These are phyloP conservation scores for Merodon equestris DNA, from an alignment of 2,888 invertebrate genomes.

Conservation along the genomic window DNA sequence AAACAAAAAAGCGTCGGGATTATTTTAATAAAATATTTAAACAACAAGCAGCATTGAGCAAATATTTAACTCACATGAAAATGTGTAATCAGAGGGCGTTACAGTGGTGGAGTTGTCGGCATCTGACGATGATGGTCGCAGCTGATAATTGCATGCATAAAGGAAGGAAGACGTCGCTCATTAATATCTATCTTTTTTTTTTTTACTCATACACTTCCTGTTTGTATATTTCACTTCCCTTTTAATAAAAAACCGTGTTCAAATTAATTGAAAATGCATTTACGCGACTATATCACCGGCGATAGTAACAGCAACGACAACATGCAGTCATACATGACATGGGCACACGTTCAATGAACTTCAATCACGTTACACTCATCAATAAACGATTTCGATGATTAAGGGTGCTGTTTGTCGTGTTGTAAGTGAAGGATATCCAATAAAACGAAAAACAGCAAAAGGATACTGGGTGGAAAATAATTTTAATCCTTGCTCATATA, in stretches of 20 bases:
- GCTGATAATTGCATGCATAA: neutral
- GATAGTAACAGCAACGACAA: no score
- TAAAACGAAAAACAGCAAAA: no score
- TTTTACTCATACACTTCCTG: no score
- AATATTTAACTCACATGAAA: constrained; percentile 14
- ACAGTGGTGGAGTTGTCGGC: no score
- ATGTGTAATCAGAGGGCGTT: constrained; percentile 1
- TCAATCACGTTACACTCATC: constrained; percentile 44
- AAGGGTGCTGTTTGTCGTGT: constrained; percentile 4
- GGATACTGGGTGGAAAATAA: no score
- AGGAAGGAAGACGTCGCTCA: constrained; percentile 22
- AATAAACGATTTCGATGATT: constrained; percentile 31
- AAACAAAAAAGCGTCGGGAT: constrained; percentile 2
- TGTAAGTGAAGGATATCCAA: no score
- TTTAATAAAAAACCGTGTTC: neutral
- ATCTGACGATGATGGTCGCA: no score
- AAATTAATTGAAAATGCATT: constrained; percentile 1
- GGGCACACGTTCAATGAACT: constrained; percentile 28
- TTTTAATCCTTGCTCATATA: neutral
- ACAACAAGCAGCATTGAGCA: constrained; percentile 9
- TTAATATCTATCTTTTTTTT: constrained; percentile 14
- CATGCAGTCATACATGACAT: constrained; percentile 8
- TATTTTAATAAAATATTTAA: constrained; percentile 37
- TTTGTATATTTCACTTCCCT: no score
- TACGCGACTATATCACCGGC: neutral